Evolutionary conservation across 1,140 invertebrate species (phyloP).

Genomic region (Cepaea nemoralis): DNA sequence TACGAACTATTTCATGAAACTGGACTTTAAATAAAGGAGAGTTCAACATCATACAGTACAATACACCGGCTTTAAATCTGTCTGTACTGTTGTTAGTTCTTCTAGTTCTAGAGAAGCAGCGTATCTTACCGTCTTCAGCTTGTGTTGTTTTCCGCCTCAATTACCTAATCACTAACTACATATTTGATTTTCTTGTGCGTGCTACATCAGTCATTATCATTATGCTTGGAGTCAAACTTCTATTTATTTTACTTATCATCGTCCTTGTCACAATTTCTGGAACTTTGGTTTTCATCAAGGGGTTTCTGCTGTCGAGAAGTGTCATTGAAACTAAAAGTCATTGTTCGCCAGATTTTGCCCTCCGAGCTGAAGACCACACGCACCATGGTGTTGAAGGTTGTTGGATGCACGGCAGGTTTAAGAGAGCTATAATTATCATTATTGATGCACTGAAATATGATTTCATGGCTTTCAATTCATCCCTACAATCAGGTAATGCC

Average conservation of each 20-base stretch:
- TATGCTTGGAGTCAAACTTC: slow-evolving; percentile 17
- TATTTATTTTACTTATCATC: slow-evolving; percentile 38
- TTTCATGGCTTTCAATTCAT: slow-evolving; percentile 78
- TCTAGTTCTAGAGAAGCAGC: too few relatives aligned
- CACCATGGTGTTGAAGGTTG: slow-evolving; percentile 59
- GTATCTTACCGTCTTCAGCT: too few relatives aligned
- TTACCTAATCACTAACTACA: background rate
- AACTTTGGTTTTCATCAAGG: slow-evolving; percentile 84
- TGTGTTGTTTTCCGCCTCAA: too few relatives aligned
- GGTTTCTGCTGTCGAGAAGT: slow-evolving; percentile 85
- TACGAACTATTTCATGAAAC: background rate
- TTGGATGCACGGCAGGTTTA: slow-evolving; percentile 65
- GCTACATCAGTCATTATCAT: background rate
- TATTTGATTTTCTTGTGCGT: background rate
- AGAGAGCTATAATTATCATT: slow-evolving; percentile 81
- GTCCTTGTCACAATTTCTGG: slow-evolving; percentile 72
- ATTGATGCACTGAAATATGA: slow-evolving; percentile 95
- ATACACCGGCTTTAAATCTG: background rate
- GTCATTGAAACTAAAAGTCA: slow-evolving; percentile 80
- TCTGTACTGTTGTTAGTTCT: too few relatives aligned
- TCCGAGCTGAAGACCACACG: slow-evolving; percentile 49
- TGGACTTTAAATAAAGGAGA: background rate
- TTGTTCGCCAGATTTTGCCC: slow-evolving; percentile 73
- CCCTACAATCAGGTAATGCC: slow-evolving; percentile 64
- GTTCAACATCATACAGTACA: background rate